A percentile compares a stretch with the other conserved stretches of the same genome.
These are phyloP conservation scores for Drosophila gunungcola DNA, from an alignment of 1,140 invertebrate genomes.

Conservation along the genomic window DNA sequence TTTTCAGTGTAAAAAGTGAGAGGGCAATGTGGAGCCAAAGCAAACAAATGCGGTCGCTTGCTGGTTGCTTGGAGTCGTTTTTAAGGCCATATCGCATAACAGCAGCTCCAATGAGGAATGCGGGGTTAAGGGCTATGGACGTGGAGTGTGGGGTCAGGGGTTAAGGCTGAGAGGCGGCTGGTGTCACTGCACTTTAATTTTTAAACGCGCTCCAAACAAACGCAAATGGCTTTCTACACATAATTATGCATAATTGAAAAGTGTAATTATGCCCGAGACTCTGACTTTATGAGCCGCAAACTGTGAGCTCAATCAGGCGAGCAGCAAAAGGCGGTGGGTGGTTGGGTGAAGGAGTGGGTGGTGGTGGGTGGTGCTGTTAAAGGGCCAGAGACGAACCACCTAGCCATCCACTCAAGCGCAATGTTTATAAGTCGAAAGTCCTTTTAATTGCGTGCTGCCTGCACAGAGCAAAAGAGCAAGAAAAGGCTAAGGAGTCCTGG, in stretches of 20 bases:
- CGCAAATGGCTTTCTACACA: constrained; percentile 73
- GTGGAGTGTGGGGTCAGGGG: constrained; percentile 8
- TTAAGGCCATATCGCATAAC: constrained; percentile 69
- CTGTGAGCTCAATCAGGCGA: constrained; percentile 73
- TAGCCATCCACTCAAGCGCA: constrained; percentile 34
- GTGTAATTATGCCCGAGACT: constrained; percentile 69
- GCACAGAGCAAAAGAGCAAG: constrained; percentile 5
- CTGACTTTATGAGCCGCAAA: constrained; percentile 68
- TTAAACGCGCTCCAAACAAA: constrained; percentile 48
- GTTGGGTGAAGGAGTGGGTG: not conserved
- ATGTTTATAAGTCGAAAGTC: constrained; percentile 64
- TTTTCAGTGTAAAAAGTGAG: constrained; percentile 9
- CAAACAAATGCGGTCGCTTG: constrained; percentile 62
- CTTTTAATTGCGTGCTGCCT: constrained; percentile 69
- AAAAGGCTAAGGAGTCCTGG: constrained; percentile 8
- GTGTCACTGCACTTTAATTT: constrained; percentile 72
- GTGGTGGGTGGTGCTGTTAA: not conserved
- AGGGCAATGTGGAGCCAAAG: constrained; percentile 29
- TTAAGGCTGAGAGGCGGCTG: constrained; percentile 15
- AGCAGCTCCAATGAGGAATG: constrained; percentile 24
- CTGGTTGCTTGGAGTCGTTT: constrained; percentile 46
- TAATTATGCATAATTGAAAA: constrained; percentile 83
- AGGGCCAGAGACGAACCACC: not conserved
- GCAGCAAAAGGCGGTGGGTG: constrained; percentile 29
- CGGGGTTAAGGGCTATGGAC: constrained; percentile 9